Evolutionary conservation across 2,888 invertebrate species (phyloP).

Genomic region (Tenodera sinensis): DNA sequence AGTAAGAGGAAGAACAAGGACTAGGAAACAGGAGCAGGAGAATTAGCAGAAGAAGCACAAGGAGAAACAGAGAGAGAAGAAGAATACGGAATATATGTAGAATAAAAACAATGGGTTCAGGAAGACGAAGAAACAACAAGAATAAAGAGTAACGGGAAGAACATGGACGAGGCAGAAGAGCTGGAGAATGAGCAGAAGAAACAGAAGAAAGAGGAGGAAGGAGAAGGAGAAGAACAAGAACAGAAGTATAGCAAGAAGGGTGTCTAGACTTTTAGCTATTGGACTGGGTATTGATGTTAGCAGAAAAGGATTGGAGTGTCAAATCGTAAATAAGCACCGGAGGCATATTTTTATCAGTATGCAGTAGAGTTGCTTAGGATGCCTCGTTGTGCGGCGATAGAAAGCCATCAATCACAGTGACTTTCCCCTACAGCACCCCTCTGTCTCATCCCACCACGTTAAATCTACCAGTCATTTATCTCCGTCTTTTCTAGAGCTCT

Average conservation of each 20-base stretch:
- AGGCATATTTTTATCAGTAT: not conserved
- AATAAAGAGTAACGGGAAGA: no score
- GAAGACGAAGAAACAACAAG: no score
- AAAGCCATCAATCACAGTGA: not conserved
- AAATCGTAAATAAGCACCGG: not conserved
- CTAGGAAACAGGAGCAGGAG: no score
- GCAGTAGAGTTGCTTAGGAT: not conserved
- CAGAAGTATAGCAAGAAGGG: not conserved
- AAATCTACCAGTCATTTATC: not conserved
- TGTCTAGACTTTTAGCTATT: not conserved
- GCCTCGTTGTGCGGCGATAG: not conserved
- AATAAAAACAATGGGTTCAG: no score
- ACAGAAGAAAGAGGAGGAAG: no score
- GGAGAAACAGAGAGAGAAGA: no score
- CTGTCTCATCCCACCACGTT: not conserved
- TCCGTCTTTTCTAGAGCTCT: not conserved
- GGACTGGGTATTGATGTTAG: not conserved
- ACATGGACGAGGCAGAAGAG: no score
- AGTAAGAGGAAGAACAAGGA: no score
- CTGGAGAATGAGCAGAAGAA: no score
- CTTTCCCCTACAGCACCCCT: not conserved
- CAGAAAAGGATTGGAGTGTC: not conserved
- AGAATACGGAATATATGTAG: no score
- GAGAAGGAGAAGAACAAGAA: no score
- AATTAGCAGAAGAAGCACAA: no score